Evolutionary conservation across 1,140 invertebrate species (phyloP), one percentile per base, ranked within the genome.

Genomic region (Bactericera cockerelli): DNA sequence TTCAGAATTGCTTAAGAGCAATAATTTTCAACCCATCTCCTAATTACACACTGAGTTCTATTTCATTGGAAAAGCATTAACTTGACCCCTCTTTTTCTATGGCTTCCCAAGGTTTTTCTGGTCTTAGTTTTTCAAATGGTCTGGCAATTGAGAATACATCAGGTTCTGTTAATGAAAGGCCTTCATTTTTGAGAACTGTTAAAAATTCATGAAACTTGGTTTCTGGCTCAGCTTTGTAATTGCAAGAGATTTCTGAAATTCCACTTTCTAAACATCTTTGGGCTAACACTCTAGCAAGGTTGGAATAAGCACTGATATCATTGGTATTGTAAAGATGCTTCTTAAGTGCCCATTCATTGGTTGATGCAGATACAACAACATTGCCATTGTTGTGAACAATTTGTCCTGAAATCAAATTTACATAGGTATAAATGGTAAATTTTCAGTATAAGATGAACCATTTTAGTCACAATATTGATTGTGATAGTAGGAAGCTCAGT

Each of bases 231-330:
- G 65, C 39, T 54, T 78, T 66, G n/a, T 81, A 72, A 64, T 81
- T 69, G 67, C 76, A 79, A 33, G 77, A 71, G 62, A 92, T 77
- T 70, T 88, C 81, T 2, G 73, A 77, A 57, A 96, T 84, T 3
- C 92, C 92, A 68, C 78, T 76, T 71, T 93, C 80, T 0, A 92
- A 69, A 69, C 91, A 94, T 28, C 92, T 76, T 64, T 82, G 77
- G 0, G 86, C 89, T 49, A 96, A 73, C 28, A 89, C 78, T 66
- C 77, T 75, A 0, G 83, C 93, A 22, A 95, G 67, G 69, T 86
- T 90, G 4, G 81, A 75, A 65, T 81, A 87, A 16, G 93, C 89
- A 55, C 78, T 67, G 2, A 78, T 75, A 71, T 96, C 91, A 53
- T 70, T 79, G 8, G 69, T 71, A 63, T 77, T 78, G 63, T 83